Evolutionary conservation across 2,113 vertebrate genomes (phyloP).

Genomic region (Oryzias melastigma): DNA sequence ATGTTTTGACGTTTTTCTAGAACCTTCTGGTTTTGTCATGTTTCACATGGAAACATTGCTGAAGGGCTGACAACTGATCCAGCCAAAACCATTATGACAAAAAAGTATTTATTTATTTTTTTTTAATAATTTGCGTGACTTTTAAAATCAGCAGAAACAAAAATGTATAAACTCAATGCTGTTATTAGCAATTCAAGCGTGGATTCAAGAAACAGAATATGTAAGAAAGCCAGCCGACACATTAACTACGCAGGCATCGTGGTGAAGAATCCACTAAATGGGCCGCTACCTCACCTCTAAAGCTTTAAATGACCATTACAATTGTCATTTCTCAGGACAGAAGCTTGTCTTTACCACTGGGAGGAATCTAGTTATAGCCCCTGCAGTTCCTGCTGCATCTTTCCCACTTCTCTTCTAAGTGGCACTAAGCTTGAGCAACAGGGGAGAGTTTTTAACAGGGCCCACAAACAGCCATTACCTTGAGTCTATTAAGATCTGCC

Average conservation of each 20-base stretch:
- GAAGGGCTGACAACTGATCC: no score
- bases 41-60: no score
- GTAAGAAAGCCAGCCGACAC: neutral
- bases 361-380: constrained; percentile 54
- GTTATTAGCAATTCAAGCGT: no score
- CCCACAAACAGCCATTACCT: constrained; percentile 62
- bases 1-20: no score
- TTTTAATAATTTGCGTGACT: no score
- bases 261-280: neutral
- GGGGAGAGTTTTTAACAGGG: constrained; percentile 62
- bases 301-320: constrained; percentile 26
- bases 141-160: no score
- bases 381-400: constrained; percentile 52
- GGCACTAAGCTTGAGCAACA: constrained; percentile 69
- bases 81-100: no score
- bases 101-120: no score
- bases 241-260: neutral
- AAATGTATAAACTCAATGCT: no score
- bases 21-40: no score
- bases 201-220: neutral
- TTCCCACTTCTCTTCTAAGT: constrained; percentile 63
- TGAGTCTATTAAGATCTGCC: constrained; percentile 69
- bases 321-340: constrained; percentile 30
- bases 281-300: constrained; percentile 4
- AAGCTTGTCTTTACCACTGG: constrained; percentile 41